phyloP scores from a whole-genome alignment of 2,797 vertebrate species.

The Calcarius lapponicus region DNA sequence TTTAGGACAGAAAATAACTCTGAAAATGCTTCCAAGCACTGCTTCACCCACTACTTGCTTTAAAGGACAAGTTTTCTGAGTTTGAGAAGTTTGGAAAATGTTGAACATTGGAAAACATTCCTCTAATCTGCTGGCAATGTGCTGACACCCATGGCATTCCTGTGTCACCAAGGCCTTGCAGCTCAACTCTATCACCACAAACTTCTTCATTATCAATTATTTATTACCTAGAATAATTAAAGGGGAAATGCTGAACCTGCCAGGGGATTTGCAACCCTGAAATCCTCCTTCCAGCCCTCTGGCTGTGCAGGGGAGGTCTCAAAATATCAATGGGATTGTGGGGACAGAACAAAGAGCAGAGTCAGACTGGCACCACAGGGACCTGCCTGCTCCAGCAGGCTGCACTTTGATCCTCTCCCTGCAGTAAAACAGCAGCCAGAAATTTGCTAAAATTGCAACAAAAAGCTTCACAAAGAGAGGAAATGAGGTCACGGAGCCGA shows the following conservation, averaged over 20 bases:
- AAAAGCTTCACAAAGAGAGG: not conserved
- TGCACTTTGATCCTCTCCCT: not conserved
- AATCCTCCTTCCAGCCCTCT: not conserved
- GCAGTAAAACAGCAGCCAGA: not conserved
- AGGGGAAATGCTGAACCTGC: not conserved
- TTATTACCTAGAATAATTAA: not conserved
- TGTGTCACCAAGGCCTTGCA: not conserved
- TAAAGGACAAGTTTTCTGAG: not conserved
- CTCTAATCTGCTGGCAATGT: accelerated
- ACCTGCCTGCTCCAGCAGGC: not conserved
- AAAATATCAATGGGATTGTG: not conserved
- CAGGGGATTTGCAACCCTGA: not conserved
- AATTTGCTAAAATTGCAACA: not conserved
- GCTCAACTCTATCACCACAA: not conserved
- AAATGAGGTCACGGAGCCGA: not conserved
- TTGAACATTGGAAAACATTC: accelerated
- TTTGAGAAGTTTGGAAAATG: not conserved
- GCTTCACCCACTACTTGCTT: not conserved
- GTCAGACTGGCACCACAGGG: not conserved
- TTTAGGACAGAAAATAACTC: not conserved
- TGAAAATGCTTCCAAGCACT: not conserved
- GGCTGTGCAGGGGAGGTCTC: not conserved
- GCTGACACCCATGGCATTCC: not conserved
- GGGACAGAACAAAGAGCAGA: not conserved
- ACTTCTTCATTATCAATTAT: not conserved